These are phyloP conservation scores for Eupithecia insigniata DNA, from an alignment of 2,888 invertebrate species.

Conservation along the genomic window DNA sequence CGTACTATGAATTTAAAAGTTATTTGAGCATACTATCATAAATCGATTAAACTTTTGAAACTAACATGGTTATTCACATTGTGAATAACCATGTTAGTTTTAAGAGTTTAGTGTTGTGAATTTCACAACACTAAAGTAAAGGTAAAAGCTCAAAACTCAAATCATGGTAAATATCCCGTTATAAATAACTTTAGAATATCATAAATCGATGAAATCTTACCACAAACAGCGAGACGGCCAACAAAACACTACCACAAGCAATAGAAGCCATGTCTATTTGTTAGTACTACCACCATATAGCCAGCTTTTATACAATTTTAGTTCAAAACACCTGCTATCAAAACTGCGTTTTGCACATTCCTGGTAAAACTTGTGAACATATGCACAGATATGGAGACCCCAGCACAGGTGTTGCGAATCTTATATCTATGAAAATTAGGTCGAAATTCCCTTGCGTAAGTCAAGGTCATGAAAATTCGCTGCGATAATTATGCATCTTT, in stretches of 20 bases:
- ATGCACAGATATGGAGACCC: neutral
- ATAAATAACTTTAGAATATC: too few relatives aligned
- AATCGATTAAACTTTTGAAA: too few relatives aligned
- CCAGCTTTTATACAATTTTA: constrained; percentile 1
- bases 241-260: neutral
- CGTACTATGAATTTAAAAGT: too few relatives aligned
- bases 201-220: neutral
- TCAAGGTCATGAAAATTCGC: constrained; percentile 4
- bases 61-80: too few relatives aligned
- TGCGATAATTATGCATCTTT: neutral
- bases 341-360: constrained; percentile 8
- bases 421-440: neutral
- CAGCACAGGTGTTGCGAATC: constrained; percentile 7
- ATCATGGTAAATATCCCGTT: too few relatives aligned
- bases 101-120: too few relatives aligned
- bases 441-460: neutral
- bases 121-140: too few relatives aligned
- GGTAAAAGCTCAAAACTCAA: too few relatives aligned
- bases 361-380: neutral
- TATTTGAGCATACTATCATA: too few relatives aligned
- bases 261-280: constrained; percentile 3
- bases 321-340: neutral
- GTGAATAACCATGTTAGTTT: too few relatives aligned
- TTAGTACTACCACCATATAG: neutral
- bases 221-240: neutral